Conservation (phyloP, 2,888 invertebrate genomes). For the Gastrophysa polygoni region DNA sequence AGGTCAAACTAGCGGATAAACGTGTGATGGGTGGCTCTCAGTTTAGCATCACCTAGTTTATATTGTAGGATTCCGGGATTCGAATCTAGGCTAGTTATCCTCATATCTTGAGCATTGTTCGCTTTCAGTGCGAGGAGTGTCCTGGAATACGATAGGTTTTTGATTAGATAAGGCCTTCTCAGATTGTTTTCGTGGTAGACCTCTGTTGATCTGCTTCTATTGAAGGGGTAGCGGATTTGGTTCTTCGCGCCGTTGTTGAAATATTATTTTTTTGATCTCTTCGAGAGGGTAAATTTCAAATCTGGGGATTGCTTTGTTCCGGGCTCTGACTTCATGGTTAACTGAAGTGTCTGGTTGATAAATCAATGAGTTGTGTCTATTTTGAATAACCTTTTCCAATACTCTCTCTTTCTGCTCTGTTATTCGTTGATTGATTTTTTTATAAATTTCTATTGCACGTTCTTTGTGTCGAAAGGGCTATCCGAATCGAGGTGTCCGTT, state of each 20-base stretch:
- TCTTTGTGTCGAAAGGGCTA: conserved; percentile 21
- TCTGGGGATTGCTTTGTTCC: conserved; percentile 11
- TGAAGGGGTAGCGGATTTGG: no score
- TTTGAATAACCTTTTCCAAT: conserved; percentile 19
- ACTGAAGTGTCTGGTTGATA: conserved; percentile 10
- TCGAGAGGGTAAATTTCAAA: not conserved
- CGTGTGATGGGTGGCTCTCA: conserved; percentile 13
- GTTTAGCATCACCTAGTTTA: conserved; percentile 21
- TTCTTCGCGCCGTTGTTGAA: not conserved
- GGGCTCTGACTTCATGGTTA: conserved; percentile 11
- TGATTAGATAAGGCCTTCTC: not conserved
- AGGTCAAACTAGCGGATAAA: conserved; percentile 14
- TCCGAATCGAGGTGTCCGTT: conserved; percentile 15
- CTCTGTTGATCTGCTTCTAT: no score
- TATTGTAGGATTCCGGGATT: conserved; percentile 20
- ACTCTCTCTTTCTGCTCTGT: conserved; percentile 14
- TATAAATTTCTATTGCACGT: conserved; percentile 1
- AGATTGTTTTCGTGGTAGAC: not conserved
- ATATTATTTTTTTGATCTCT: not conserved
- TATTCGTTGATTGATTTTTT: conserved; percentile 13
- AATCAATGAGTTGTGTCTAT: conserved; percentile 17
- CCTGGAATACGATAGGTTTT: no score
- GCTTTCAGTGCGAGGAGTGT: not conserved
- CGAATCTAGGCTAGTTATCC: conserved; percentile 12
- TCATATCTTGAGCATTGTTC: conserved; percentile 7